phyloP scores from a whole-genome alignment of 2,888 invertebrate genomes.

The Nomada ruficornis region DNA sequence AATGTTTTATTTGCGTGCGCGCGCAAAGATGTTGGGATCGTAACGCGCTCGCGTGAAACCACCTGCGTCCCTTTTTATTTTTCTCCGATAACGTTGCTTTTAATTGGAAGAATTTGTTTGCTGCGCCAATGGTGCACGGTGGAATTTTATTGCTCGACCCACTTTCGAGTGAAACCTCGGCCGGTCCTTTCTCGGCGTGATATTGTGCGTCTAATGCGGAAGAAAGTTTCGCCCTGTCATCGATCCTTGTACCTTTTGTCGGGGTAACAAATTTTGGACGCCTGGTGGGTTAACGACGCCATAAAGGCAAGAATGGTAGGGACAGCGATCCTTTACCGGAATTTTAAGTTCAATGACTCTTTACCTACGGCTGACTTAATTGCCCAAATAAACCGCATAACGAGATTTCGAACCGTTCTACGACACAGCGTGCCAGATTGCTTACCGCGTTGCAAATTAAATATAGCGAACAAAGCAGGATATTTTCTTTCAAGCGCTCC shows the following conservation, averaged over 20 bases:
- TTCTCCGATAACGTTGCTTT: too few relatives aligned
- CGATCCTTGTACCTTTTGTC: constrained; percentile 21
- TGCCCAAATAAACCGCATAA: neutral
- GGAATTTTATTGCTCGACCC: neutral
- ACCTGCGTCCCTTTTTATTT: too few relatives aligned
- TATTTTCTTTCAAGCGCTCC: neutral
- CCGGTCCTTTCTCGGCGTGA: neutral
- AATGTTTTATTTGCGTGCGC: constrained; percentile 5
- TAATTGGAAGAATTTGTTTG: neutral
- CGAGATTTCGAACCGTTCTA: neutral
- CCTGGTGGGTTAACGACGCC: constrained; percentile 60
- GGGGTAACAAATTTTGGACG: constrained; percentile 16
- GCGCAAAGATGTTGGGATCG: neutral
- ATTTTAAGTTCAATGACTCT: constrained; percentile 6
- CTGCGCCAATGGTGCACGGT: too few relatives aligned
- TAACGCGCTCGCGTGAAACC: neutral
- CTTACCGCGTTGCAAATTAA: too few relatives aligned
- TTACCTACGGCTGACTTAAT: constrained; percentile 17
- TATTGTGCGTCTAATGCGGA: constrained; percentile 33
- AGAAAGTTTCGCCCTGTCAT: constrained; percentile 28
- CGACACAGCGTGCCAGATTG: neutral
- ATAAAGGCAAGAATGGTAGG: constrained; percentile 47
- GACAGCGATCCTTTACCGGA: constrained; percentile 46
- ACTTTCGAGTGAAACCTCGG: neutral
- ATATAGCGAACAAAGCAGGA: too few relatives aligned